A percentile compares a stretch with the other conserved stretches of the same genome.
Conservation (phyloP, 2,888 invertebrate species). For the Eilema griseolum region DNA sequence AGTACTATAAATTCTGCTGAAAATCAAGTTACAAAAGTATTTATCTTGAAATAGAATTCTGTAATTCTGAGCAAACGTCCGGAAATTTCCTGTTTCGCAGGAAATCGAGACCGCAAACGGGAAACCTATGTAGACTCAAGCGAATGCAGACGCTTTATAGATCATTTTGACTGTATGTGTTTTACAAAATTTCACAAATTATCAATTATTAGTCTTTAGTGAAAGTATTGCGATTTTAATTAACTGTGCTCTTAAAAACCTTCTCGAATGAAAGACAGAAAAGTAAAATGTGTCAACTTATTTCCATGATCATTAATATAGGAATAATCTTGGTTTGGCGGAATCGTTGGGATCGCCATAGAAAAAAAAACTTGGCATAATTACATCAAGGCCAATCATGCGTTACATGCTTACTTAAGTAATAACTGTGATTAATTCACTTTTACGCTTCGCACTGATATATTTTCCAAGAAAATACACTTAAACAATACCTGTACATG, state of each 20-base stretch:
- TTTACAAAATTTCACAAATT: slow-evolving; percentile 8
- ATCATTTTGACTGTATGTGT: slow-evolving; percentile 31
- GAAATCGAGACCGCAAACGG: slow-evolving; percentile 67
- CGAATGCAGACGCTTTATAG: slow-evolving; percentile 45
- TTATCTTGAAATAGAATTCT: slow-evolving; percentile 45
- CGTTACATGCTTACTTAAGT: slow-evolving; percentile 2
- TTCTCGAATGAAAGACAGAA: neutral
- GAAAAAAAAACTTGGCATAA: no score
- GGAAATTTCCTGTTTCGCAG: slow-evolving; percentile 69
- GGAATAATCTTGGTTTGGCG: neutral
- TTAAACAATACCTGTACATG: neutral
- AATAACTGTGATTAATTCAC: neutral
- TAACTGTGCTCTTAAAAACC: neutral
- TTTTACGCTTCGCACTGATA: neutral
- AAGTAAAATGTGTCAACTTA: no score
- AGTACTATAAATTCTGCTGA: neutral
- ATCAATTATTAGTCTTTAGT: slow-evolving; percentile 3
- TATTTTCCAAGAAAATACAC: neutral
- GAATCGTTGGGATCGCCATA: no score
- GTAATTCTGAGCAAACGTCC: slow-evolving; percentile 59
- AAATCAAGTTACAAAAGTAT: slow-evolving; percentile 18
- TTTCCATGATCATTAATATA: neutral
- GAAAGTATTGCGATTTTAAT: neutral
- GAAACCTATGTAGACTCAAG: slow-evolving; percentile 54
- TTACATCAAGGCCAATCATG: neutral